These are phyloP conservation scores for Pseudois nayaur DNA, from an alignment of 2,113 vertebrate genomes.

Conservation along the genomic window DNA sequence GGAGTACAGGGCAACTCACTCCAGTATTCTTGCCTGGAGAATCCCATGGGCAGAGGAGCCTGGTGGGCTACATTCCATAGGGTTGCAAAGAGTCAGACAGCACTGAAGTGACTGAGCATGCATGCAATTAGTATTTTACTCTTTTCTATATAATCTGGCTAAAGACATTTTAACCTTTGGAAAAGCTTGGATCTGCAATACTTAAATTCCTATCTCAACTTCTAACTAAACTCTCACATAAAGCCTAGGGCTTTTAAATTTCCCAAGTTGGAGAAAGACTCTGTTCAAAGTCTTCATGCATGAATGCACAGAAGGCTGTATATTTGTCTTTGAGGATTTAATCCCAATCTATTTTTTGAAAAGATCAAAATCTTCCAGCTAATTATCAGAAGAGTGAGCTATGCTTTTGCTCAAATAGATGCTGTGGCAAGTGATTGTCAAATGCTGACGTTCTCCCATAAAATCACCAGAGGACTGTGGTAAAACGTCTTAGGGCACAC, in stretches of 20 bases:
- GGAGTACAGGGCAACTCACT: neutral
- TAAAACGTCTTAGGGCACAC: neutral
- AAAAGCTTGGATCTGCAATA: neutral
- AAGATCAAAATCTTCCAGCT: neutral
- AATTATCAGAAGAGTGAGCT: neutral
- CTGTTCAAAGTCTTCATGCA: neutral
- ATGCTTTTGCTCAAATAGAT: neutral
- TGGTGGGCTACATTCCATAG: neutral
- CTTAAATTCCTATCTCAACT: neutral
- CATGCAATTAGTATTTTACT: neutral
- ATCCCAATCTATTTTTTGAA: neutral
- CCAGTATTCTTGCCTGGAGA: neutral
- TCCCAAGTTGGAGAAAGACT: neutral
- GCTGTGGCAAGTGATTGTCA: neutral
- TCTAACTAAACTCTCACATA: neutral
- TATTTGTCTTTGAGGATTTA: neutral
- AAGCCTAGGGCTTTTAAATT: neutral
- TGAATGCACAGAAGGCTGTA: neutral
- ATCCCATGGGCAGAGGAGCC: neutral
- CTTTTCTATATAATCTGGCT: neutral
- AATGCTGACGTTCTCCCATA: neutral
- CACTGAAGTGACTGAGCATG: neutral
- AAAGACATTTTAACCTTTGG: neutral
- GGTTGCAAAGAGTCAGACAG: neutral
- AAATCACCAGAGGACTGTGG: neutral